Evolutionary conservation across 2,888 invertebrate genomes (phyloP).

Genomic region (Leptogaster cylindrica): DNA sequence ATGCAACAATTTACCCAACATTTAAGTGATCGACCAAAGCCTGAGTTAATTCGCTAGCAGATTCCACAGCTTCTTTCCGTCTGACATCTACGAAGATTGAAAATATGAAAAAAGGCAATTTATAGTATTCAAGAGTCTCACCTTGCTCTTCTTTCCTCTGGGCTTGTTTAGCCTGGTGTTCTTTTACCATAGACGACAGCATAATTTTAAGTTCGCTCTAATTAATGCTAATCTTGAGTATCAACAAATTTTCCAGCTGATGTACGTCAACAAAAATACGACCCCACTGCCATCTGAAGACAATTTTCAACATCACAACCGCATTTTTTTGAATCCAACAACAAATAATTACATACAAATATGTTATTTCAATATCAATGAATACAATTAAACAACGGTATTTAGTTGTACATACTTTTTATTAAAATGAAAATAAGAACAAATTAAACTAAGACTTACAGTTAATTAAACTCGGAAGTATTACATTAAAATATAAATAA

Average conservation of each 20-base stretch:
- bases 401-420: too few species aligned
- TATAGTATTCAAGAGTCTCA: conserved; percentile 52
- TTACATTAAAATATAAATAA: too few species aligned
- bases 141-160: conserved; percentile 83
- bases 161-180: conserved; percentile 82
- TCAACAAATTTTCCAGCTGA: too few species aligned
- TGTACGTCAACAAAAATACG: neutral
- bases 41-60: conserved; percentile 92
- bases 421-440: too few species aligned
- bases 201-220: conserved; percentile 62
- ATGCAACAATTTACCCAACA: conserved; percentile 93
- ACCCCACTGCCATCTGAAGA: too few species aligned
- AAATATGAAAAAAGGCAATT: neutral
- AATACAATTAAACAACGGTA: too few species aligned
- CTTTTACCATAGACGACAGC: conserved; percentile 85
- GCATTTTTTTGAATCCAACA: too few species aligned
- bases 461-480: too few species aligned
- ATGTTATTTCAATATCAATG: too few species aligned
- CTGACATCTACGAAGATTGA: conserved; percentile 76
- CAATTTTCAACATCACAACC: too few species aligned
- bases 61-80: conserved; percentile 89
- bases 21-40: conserved; percentile 96
- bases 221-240: neutral
- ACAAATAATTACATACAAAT: too few species aligned
- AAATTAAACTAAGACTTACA: too few species aligned